Conservation (phyloP, 2,888 invertebrate genomes). For the Icerya purchasi region DNA sequence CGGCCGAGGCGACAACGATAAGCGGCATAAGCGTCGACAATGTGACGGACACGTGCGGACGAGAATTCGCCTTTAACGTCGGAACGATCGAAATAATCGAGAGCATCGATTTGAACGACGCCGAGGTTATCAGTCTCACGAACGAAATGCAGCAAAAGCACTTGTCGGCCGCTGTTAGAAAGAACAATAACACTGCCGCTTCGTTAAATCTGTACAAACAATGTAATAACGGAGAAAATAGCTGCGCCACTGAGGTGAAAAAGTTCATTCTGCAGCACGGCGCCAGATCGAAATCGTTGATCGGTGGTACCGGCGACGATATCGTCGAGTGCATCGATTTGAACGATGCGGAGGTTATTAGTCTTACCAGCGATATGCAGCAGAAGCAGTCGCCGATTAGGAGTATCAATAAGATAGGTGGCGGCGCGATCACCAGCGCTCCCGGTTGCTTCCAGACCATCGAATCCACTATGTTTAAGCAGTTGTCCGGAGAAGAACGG, state of each 20-base stretch:
- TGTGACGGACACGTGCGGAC: not conserved
- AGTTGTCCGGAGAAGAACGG: slow-evolving; percentile 8
- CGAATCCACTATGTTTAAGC: not conserved
- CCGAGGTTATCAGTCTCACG: not conserved
- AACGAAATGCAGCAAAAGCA: not conserved
- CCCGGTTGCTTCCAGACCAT: slow-evolving; percentile 1
- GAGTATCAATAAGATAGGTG: slow-evolving; percentile 14
- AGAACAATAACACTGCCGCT: not conserved
- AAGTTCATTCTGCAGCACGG: not conserved
- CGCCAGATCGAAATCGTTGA: not conserved
- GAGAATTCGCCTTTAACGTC: not conserved
- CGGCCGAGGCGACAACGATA: not conserved
- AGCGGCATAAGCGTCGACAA: not conserved
- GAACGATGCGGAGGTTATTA: not conserved
- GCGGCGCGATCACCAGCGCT: slow-evolving; percentile 12
- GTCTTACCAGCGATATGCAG: not conserved
- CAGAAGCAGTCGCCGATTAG: not conserved
- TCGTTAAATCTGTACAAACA: not conserved
- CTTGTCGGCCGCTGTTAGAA: not conserved
- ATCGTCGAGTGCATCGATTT: not conserved
- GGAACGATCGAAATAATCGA: not conserved
- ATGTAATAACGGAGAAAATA: not conserved
- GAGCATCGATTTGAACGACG: not conserved
- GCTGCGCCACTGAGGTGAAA: not conserved
- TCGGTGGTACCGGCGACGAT: not conserved